Evolutionary conservation across 2,888 invertebrate species (phyloP).

Genomic region (Monochamus alternatus): DNA sequence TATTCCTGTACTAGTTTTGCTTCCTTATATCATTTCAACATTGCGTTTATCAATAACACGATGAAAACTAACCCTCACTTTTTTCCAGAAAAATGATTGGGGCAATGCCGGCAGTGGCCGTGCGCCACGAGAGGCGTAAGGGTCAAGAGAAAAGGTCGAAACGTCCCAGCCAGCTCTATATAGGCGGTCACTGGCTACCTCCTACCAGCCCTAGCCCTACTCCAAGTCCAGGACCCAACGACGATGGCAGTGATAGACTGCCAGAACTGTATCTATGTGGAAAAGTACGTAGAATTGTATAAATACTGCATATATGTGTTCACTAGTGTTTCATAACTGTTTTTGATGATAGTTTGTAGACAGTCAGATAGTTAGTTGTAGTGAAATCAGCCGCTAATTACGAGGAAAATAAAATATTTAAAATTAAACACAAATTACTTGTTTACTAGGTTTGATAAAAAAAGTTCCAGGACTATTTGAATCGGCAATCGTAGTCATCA

Average conservation of each 20-base stretch:
- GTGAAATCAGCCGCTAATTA: neutral
- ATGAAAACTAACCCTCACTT: too few species aligned
- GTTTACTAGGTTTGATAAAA: too few species aligned
- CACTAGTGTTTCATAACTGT: neutral
- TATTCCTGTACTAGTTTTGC: too few species aligned
- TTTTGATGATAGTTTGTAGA: neutral
- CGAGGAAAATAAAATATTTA: neutral
- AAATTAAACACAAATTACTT: too few species aligned
- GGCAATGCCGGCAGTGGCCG: conserved; percentile 90
- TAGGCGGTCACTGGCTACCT: conserved; percentile 77
- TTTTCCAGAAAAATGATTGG: conserved; percentile 78
- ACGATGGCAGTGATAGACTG: conserved; percentile 73
- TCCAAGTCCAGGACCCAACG: conserved; percentile 76
- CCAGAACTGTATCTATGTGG: conserved; percentile 83
- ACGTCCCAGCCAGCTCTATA: conserved; percentile 78
- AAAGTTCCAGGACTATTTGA: too few species aligned
- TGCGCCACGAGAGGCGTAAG: conserved; percentile 85
- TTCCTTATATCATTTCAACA: too few species aligned
- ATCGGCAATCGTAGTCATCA: too few species aligned
- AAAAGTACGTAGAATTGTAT: conserved; percentile 73
- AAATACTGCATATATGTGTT: neutral
- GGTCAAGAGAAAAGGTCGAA: conserved; percentile 79
- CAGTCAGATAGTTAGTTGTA: neutral
- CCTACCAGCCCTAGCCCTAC: conserved; percentile 77
- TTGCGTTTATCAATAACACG: too few species aligned